A percentile compares a stretch with the other conserved stretches of the same genome.
Conservation (phyloP, 2,888 invertebrate species). For the Monopis laevigella region DNA sequence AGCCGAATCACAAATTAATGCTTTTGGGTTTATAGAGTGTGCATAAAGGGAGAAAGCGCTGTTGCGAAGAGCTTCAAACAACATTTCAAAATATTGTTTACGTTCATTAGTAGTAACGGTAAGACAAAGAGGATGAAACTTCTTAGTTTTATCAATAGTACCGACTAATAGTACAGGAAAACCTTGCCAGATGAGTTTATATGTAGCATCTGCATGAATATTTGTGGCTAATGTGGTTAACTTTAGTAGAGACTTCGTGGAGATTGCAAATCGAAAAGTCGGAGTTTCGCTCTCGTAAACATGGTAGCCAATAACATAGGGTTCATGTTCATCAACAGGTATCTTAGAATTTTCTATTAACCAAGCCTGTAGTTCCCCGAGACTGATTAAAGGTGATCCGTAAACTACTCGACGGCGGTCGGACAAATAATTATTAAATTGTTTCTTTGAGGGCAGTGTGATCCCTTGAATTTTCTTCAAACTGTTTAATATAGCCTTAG, state of each 20-base stretch:
- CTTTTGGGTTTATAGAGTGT: slow-evolving; percentile 3
- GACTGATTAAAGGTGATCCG: slow-evolving; percentile 13
- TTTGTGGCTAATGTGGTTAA: not conserved
- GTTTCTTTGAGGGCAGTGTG: slow-evolving; percentile 15
- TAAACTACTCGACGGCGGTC: slow-evolving; percentile 14
- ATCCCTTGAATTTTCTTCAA: slow-evolving; percentile 12
- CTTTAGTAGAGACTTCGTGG: slow-evolving; percentile 1
- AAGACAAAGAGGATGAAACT: not conserved
- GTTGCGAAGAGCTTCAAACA: not conserved
- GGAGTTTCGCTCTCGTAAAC: slow-evolving; percentile 12
- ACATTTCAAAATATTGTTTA: slow-evolving; percentile 3
- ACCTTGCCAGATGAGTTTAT: slow-evolving; percentile 2
- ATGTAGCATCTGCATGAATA: not conserved
- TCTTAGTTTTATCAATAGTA: not conserved
- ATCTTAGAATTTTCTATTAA: slow-evolving; percentile 12
- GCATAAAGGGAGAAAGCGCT: not conserved
- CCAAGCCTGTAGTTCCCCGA: slow-evolving; percentile 16
- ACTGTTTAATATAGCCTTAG: slow-evolving; percentile 16
- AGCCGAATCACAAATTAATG: slow-evolving; percentile 16
- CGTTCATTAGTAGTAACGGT: not conserved
- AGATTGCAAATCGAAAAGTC: not conserved
- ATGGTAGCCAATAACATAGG: slow-evolving; percentile 13
- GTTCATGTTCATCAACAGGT: slow-evolving; percentile 15
- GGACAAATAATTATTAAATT: slow-evolving; percentile 16
- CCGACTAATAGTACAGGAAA: not conserved